Conservation (phyloP, 2,113 vertebrate species). For the Passer montanus region DNA sequence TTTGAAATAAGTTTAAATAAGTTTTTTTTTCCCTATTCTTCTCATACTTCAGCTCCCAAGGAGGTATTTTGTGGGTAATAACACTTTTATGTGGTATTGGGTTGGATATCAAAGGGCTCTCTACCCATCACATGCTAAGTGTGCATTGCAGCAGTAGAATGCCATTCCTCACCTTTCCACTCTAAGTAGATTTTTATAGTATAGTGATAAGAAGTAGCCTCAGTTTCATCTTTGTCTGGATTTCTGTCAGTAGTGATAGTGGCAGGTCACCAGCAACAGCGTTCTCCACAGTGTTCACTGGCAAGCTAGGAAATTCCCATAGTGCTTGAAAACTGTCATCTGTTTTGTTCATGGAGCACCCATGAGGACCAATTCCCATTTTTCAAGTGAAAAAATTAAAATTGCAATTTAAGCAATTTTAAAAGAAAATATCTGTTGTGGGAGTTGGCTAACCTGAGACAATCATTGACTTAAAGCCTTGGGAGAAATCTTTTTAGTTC, state of each 20-base stretch:
- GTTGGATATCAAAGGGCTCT: background rate
- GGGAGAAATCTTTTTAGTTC: background rate
- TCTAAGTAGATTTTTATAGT: constrained; percentile 26
- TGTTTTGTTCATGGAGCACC: background rate
- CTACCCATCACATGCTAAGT: background rate
- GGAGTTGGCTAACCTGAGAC: background rate
- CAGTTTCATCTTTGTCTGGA: background rate
- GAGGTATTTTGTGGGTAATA: constrained; percentile 48
- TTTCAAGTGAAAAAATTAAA: background rate
- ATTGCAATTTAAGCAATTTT: background rate
- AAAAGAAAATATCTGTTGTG: background rate
- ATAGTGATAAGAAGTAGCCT: background rate
- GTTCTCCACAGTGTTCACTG: background rate
- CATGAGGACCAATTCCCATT: background rate
- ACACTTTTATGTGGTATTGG: constrained; percentile 1
- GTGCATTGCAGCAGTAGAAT: background rate
- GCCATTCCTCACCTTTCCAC: background rate
- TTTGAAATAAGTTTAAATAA: background rate
- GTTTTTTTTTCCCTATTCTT: constrained; percentile 32
- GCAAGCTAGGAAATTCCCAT: background rate
- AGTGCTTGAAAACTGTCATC: background rate
- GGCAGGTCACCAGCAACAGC: background rate
- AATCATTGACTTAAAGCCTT: background rate
- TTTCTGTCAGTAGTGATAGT: background rate
- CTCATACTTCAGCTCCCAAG: constrained; percentile 20